Base-by-base conservation (phyloP, 2,888 invertebrate species). In the Sialis fuliginosa region DNA sequence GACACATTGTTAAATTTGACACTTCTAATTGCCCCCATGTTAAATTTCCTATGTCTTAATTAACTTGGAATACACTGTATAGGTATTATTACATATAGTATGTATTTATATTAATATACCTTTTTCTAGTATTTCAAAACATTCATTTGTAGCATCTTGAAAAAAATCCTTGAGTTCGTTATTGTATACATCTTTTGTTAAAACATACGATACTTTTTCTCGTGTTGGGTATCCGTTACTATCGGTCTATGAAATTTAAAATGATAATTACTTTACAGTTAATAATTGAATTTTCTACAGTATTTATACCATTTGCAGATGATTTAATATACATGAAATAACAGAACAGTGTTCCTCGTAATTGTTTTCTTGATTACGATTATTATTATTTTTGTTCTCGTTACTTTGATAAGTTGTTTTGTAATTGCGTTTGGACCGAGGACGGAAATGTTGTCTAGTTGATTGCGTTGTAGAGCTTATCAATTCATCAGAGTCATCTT, bases 141-240 rank as follows among this genome's bases (percentile, higher is more conserved):
- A 85, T 52, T 81, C 79, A 51, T 78, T 74, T 42, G 80, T 72
- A 0, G 80, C 73, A 58, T 84, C 81, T 54, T 77, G 75, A 4
- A 83, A 63, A 54, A 84, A 83, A 58, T 79, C 79, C 22, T 69
- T 70, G 1, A 83, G 55, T 52, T 80, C 80, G 37, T 75, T 71
- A 58, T 77, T 73, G 9, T 70, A 71, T 1, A 78, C 67, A 48
- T 76, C 74, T 57, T 75, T 76, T 4, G 75, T 72, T 44, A 84
- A 65, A 37, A 69, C 63, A 52, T 75, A 72, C 6, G 71, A 69
- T 1, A 84, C 72, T 52, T 78, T 69, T 48, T 73, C 70, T 49
- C 73, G 72, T 51, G 81, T 78, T 0, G 83, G 84, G 64, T 70
- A 74, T 9, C 77, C 78, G 42, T 69, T 69, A 34, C 69, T 69